Evolutionary conservation across 1,140 invertebrate genomes (phyloP), one percentile per base, ranked within the genome.

Genomic region (Bombus vancouverensis): DNA sequence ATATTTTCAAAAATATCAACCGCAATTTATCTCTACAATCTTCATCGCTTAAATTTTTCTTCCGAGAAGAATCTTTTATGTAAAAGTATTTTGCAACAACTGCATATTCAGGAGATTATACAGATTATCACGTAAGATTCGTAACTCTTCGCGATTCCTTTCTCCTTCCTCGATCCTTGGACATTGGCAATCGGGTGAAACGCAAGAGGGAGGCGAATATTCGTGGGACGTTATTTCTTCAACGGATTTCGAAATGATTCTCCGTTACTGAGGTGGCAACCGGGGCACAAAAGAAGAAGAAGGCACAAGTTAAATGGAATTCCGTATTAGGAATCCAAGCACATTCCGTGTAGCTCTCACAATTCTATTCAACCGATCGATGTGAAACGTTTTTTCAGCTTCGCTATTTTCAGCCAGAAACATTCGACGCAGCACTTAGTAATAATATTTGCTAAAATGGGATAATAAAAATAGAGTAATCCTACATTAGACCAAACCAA

Each of bases 311-410:
- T 85, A 88, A 85, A 88, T 42, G 75, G 72, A 80, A 81, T 18
- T 57, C 83, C 78, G 42, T 89, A 88, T 89, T 88, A 88, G 78
- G 87, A 85, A 88, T 85, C 78, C 72, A 85, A 81, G 83, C 74
- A 74, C 88, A 88, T 89, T 85, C 81, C 81, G 71, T 81, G 72
- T 66, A 37, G 42, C 59, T 89, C 87, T 81, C 77, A 77, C 68
- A 57, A 72, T 88, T 75, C 74, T n/a, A 73, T 87, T 73, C 79
- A 12, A 12, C 25, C 34, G 34, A 81, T 82, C 62, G 47, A 57
- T 18, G 44, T 72, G 71, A 65, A 74, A 79, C 15, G 34, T 71
- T 72, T 75, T 66, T 42, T 71, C 75, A 59, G 9, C 32, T 47
- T 37, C 2, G 66, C 15, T 34, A 71, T 76, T 53, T 76, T 59